Evolutionary conservation across 1,140 invertebrate species (phyloP).

Genomic region (Tetramorium alpestre): DNA sequence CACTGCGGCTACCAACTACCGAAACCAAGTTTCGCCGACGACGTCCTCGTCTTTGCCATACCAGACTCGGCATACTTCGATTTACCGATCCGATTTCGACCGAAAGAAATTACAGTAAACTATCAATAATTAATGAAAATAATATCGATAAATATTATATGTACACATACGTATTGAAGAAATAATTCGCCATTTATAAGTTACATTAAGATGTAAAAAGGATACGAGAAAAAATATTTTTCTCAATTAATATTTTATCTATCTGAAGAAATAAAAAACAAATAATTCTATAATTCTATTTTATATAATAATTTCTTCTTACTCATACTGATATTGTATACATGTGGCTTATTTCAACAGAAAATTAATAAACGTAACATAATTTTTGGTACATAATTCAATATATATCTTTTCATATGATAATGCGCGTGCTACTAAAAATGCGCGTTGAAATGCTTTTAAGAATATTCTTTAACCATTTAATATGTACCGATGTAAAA

Average conservation of each 20-base stretch:
- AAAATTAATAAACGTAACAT: not conserved
- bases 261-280: not conserved
- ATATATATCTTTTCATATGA: not conserved
- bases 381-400: not conserved
- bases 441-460: not conserved
- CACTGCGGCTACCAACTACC: constrained; percentile 77
- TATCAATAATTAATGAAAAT: not conserved
- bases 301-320: not conserved
- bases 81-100: constrained; percentile 25
- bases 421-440: not conserved
- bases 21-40: constrained; percentile 60
- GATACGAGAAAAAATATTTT: not conserved
- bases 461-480: not conserved
- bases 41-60: constrained; percentile 40
- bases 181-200: not conserved
- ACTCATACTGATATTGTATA: not conserved
- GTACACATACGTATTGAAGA: not conserved
- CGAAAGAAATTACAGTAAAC: not conserved
- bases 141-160: not conserved
- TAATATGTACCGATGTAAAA: not conserved
- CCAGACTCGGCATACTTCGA: not conserved
- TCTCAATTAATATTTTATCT: not conserved
- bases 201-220: not conserved
- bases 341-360: not conserved
- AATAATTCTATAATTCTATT: not conserved